A percentile compares a stretch with the other conserved stretches of the same genome.
These are phyloP conservation scores for Phaetusa simplex DNA, from an alignment of 2,113 vertebrate species.

Conservation along the genomic window DNA sequence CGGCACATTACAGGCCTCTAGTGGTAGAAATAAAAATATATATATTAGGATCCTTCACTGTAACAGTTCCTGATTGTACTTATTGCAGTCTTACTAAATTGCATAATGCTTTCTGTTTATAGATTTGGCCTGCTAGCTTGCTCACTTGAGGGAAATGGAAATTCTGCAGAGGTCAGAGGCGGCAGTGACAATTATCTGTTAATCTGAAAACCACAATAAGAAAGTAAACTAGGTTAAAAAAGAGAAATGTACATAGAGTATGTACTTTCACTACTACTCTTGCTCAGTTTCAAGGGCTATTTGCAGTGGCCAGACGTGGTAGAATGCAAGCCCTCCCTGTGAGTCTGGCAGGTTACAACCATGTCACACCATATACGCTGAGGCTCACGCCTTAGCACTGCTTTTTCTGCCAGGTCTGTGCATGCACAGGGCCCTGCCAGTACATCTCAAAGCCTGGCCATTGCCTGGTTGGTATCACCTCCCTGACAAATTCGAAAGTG, in stretches of 20 bases:
- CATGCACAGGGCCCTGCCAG: neutral
- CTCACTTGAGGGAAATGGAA: neutral
- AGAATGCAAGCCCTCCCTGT: neutral
- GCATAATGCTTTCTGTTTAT: neutral
- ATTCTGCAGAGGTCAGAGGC: neutral
- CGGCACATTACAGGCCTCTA: constrained; percentile 55
- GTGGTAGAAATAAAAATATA: constrained; percentile 19
- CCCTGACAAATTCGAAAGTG: neutral
- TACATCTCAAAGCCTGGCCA: neutral
- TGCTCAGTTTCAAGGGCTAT: neutral
- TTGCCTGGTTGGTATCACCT: neutral
- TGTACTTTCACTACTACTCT: neutral
- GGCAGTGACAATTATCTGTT: neutral
- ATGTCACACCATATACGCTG: neutral
- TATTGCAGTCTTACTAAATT: neutral
- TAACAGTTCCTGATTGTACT: neutral
- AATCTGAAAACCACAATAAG: neutral
- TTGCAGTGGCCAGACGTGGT: neutral
- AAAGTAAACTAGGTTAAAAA: neutral
- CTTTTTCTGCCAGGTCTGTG: neutral
- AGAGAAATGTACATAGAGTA: neutral
- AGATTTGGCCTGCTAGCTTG: neutral
- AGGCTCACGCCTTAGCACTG: neutral
- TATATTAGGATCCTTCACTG: neutral
- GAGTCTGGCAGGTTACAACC: neutral